These are phyloP conservation scores for Molorchus minor DNA, from an alignment of 2,888 invertebrate species.

Conservation along the genomic window DNA sequence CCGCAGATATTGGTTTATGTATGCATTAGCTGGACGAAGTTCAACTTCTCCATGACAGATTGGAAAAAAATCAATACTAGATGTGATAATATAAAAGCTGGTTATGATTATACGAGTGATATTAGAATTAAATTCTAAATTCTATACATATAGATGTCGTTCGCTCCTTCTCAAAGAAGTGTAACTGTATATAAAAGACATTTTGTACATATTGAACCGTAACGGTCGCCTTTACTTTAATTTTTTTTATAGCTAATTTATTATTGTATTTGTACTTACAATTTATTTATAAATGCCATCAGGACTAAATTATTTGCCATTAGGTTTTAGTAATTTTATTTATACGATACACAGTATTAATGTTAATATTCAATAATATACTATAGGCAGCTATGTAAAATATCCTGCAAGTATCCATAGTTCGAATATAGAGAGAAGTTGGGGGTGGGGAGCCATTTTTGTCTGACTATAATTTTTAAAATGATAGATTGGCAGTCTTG, in stretches of 20 bases:
- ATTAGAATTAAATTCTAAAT: background rate
- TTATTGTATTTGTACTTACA: slow-evolving; percentile 20
- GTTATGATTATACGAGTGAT: background rate
- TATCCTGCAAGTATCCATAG: no score
- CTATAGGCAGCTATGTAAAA: background rate
- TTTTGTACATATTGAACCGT: slow-evolving; percentile 14
- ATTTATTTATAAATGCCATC: slow-evolving; percentile 12
- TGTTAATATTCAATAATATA: slow-evolving; percentile 15
- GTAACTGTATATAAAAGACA: slow-evolving; percentile 17
- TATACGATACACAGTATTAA: slow-evolving; percentile 41
- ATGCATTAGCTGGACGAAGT: no score
- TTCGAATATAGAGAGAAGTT: no score
- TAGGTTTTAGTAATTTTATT: slow-evolving; percentile 38
- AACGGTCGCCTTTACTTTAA: background rate
- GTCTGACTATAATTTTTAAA: no score
- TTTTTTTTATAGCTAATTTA: slow-evolving; percentile 16
- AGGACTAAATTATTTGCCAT: slow-evolving; percentile 40
- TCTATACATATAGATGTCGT: background rate
- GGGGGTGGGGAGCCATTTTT: no score
- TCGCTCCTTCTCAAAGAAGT: background rate
- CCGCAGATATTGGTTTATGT: no score
- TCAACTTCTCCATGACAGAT: background rate
- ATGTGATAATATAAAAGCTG: background rate
- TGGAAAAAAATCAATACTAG: background rate
- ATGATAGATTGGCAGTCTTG: no score